These are phyloP conservation scores for Adelphocoris suturalis DNA, from an alignment of 2,888 invertebrate genomes.

Conservation along the genomic window DNA sequence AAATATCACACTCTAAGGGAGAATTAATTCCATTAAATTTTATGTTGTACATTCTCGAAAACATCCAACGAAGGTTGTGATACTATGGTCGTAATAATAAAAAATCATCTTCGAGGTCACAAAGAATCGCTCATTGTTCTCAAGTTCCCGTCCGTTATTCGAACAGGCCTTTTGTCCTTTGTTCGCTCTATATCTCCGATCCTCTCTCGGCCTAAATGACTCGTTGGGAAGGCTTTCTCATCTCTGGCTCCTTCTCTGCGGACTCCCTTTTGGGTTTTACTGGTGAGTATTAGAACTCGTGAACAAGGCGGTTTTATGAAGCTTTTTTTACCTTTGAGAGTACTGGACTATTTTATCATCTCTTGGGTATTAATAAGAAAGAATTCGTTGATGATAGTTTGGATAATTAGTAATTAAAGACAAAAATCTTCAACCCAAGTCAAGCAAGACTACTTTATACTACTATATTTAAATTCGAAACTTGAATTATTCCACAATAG, in stretches of 20 bases:
- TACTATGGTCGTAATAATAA: conserved; percentile 37
- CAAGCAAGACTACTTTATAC: too few relatives aligned
- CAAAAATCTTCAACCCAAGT: too few relatives aligned
- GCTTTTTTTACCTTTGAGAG: too few relatives aligned
- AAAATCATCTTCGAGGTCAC: conserved; percentile 50
- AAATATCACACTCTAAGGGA: not conserved
- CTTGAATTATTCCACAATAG: too few relatives aligned
- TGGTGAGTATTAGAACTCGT: not conserved
- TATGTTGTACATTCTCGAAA: conserved; percentile 26
- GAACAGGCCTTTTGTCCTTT: conserved; percentile 66
- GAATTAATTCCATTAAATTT: not conserved
- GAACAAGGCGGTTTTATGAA: not conserved
- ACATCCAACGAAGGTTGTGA: conserved; percentile 25
- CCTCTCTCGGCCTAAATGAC: conserved; percentile 61
- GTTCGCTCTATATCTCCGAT: conserved; percentile 66
- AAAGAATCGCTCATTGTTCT: conserved; percentile 63
- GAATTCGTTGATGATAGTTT: too few relatives aligned
- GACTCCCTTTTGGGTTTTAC: not conserved
- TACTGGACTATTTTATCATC: too few relatives aligned
- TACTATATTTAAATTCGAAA: too few relatives aligned
- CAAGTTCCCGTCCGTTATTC: conserved; percentile 57
- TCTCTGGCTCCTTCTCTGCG: conserved; percentile 15
- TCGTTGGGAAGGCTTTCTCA: conserved; percentile 64
- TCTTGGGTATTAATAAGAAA: too few relatives aligned
- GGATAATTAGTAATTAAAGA: too few relatives aligned